Percentiles rank a stretch among this genome's conserved stretches.
Evolutionary conservation across 2,888 invertebrate genomes (phyloP).

Genomic region (Teleiodes luculella): DNA sequence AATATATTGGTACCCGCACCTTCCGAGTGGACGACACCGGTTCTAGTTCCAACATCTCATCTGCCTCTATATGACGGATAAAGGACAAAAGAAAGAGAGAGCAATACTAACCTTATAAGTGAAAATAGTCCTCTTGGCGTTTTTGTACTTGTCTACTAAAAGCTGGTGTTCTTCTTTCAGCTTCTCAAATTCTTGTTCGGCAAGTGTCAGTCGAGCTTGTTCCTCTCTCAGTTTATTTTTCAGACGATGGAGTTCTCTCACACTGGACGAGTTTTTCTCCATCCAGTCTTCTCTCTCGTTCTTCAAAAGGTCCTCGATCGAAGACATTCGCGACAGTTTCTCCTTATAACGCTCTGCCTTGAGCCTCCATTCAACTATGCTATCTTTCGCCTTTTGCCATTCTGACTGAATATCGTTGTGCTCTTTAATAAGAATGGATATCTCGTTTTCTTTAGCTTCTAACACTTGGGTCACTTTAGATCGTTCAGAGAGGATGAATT

Average conservation of each 20-base stretch:
- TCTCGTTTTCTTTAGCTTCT: slow-evolving; percentile 72
- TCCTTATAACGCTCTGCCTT: slow-evolving; percentile 64
- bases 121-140: slow-evolving; percentile 79
- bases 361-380: slow-evolving; percentile 52
- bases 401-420: slow-evolving; percentile 59
- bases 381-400: slow-evolving; percentile 57
- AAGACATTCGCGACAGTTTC: slow-evolving; percentile 48
- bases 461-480: slow-evolving; percentile 71
- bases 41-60: too few relatives aligned
- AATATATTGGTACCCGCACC: too few relatives aligned
- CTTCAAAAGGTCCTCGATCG: slow-evolving; percentile 56
- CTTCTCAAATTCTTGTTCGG: slow-evolving; percentile 56
- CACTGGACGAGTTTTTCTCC: slow-evolving; percentile 44
- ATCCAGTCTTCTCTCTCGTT: slow-evolving; percentile 64
- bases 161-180: slow-evolving; percentile 63
- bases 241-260: slow-evolving; percentile 57
- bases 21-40: too few relatives aligned
- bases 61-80: too few relatives aligned
- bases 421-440: slow-evolving; percentile 65
- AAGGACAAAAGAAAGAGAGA: too few relatives aligned
- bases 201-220: slow-evolving; percentile 62
- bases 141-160: slow-evolving; percentile 80
- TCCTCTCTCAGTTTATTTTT: slow-evolving; percentile 63
- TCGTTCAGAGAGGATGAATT: slow-evolving; percentile 73
- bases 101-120: slow-evolving; percentile 79